These are phyloP conservation scores for Macquaria ambigua DNA, from an alignment of 2,113 vertebrate genomes.

Conservation along the genomic window DNA sequence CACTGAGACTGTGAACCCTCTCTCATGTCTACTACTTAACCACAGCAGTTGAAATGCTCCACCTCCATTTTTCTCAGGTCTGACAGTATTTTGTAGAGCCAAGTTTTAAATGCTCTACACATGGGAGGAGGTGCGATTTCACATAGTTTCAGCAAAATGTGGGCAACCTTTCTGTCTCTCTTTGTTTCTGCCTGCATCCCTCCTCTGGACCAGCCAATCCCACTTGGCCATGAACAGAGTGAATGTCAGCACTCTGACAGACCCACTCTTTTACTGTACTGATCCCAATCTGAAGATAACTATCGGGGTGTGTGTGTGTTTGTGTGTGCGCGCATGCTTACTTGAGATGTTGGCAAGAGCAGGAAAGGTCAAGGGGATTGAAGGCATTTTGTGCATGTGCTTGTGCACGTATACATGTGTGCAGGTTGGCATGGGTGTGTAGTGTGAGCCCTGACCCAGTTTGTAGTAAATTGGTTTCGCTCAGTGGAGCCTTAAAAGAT, in stretches of 20 bases:
- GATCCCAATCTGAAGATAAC: conserved; percentile 88
- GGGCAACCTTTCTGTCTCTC: conserved; percentile 36
- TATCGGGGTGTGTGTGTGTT: conserved; percentile 66
- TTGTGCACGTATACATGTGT: conserved; percentile 81
- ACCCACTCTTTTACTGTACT: conserved; percentile 73
- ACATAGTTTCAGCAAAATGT: conserved; percentile 30
- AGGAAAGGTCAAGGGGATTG: conserved; percentile 41
- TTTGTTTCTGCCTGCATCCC: conserved; percentile 65
- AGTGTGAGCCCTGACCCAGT: conserved; percentile 67
- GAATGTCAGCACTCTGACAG: conserved; percentile 82
- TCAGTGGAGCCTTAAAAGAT: conserved; percentile 83
- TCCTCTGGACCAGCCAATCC: conserved; percentile 77
- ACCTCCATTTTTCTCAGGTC: background rate
- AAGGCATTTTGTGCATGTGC: conserved; percentile 59
- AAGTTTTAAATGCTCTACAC: background rate
- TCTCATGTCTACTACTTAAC: background rate
- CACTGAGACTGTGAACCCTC: background rate
- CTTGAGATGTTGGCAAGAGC: conserved; percentile 34
- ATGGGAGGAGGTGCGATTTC: conserved; percentile 2
- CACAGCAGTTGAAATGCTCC: conserved; percentile 21
- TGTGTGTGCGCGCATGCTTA: background rate
- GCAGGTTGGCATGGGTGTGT: conserved; percentile 82
- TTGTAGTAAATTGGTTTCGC: conserved; percentile 80
- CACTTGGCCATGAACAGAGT: conserved; percentile 65
- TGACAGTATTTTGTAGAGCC: conserved; percentile 1